Conservation (phyloP, 1,140 invertebrate species). For the Tetramorium parvispinum region DNA sequence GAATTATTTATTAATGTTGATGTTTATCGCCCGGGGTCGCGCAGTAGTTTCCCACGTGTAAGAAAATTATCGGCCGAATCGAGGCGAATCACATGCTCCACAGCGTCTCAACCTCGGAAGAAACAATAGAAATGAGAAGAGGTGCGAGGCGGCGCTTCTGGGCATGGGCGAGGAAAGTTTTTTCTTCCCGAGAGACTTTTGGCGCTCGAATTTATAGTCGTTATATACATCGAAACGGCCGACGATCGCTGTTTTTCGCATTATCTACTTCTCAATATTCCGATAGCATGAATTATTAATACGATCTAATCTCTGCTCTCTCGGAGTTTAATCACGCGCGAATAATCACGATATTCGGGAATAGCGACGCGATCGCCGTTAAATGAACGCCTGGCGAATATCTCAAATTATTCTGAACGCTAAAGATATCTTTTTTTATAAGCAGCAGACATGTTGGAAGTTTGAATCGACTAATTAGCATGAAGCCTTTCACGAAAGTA, state of each 20-base stretch:
- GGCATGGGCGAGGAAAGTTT: no score
- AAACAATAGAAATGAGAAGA: no score
- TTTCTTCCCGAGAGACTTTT: no score
- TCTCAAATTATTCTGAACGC: not conserved
- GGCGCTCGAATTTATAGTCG: not conserved
- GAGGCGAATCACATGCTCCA: no score
- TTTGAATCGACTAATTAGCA: no score
- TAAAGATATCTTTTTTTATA: not conserved
- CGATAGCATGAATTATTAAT: slow-evolving; percentile 3
- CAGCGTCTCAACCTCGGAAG: no score
- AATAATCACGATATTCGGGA: not conserved
- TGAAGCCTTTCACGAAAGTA: no score
- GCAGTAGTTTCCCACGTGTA: not conserved
- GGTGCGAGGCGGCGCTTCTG: no score
- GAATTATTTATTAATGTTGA: not conserved
- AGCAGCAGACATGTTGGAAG: no score
- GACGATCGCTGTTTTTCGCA: not conserved
- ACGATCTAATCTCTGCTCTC: not conserved
- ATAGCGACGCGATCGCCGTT: not conserved
- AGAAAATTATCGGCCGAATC: no score
- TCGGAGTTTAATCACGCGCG: not conserved
- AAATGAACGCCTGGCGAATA: not conserved
- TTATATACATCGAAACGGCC: not conserved
- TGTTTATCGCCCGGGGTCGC: not conserved
- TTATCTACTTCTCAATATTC: slow-evolving; percentile 13